These are phyloP conservation scores for Drosophila nigromelanica DNA, from an alignment of 1,140 invertebrate species.

Conservation along the genomic window DNA sequence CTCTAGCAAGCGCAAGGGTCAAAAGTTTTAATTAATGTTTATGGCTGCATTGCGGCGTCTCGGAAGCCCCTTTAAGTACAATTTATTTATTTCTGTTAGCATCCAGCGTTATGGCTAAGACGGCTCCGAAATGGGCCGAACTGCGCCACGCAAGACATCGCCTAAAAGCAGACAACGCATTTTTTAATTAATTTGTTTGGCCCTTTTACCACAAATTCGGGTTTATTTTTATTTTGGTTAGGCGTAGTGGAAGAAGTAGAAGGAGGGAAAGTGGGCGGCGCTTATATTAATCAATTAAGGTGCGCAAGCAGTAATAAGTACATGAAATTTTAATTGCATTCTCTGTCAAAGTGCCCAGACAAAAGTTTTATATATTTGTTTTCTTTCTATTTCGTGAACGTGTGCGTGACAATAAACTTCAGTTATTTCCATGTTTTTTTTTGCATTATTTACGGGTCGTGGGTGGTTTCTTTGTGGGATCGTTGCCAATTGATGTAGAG, in stretches of 20 bases:
- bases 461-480: background rate
- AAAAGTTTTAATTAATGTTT: constrained; percentile 82
- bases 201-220: constrained; percentile 17
- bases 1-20: constrained; percentile 58
- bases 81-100: constrained; percentile 66
- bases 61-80: constrained; percentile 70
- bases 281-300: constrained; percentile 56
- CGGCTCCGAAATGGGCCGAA: constrained; percentile 10
- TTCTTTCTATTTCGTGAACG: constrained; percentile 13
- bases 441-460: constrained; percentile 13
- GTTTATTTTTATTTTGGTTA: constrained; percentile 3
- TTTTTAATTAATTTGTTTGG: constrained; percentile 56
- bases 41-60: constrained; percentile 75
- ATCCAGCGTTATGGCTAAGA: constrained; percentile 33
- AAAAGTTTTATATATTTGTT: background rate
- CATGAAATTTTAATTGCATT: constrained; percentile 55
- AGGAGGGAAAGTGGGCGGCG: background rate
- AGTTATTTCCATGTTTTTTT: constrained; percentile 25
- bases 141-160: constrained; percentile 6
- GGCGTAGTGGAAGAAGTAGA: too few species aligned
- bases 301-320: constrained; percentile 23
- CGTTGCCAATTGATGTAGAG: constrained; percentile 7
- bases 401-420: constrained; percentile 54
- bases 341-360: constrained; percentile 20
- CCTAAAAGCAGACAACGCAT: constrained; percentile 40